These are phyloP conservation scores for Melangyna quadrimaculata DNA, from an alignment of 2,888 invertebrate species.

Conservation along the genomic window DNA sequence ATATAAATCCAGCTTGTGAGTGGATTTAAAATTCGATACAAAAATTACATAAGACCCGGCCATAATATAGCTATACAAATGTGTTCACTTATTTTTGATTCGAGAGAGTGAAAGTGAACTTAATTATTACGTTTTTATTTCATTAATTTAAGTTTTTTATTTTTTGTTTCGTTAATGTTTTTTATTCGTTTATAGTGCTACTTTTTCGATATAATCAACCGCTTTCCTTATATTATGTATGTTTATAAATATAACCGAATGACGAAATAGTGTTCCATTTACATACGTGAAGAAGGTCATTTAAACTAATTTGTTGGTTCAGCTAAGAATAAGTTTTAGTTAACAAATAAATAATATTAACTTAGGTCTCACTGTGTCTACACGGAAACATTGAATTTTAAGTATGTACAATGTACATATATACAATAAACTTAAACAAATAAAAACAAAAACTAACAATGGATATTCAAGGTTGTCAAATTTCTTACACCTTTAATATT, in stretches of 20 bases:
- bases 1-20: neutral
- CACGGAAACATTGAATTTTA: neutral
- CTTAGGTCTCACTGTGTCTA: neutral
- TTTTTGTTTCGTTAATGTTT: neutral
- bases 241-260: too few species aligned
- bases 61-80: neutral
- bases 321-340: neutral
- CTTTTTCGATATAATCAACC: neutral
- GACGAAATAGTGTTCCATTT: slow-evolving; percentile 3
- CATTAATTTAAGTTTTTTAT: neutral
- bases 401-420: too few species aligned
- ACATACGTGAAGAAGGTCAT: slow-evolving; percentile 27
- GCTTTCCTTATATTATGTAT: slow-evolving; percentile 24
- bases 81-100: neutral
- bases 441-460: neutral
- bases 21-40: neutral
- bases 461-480: too few species aligned
- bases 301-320: neutral
- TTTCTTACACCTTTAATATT: too few species aligned
- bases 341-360: neutral
- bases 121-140: slow-evolving; percentile 20
- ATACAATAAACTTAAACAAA: too few species aligned
- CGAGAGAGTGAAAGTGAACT: slow-evolving; percentile 51
- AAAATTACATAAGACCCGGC: neutral
- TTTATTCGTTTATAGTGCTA: neutral